A percentile compares a stretch with the other conserved stretches of the same genome.
phyloP scores from a whole-genome alignment of 2,888 invertebrate genomes.

The Ptychoptera contaminata region DNA sequence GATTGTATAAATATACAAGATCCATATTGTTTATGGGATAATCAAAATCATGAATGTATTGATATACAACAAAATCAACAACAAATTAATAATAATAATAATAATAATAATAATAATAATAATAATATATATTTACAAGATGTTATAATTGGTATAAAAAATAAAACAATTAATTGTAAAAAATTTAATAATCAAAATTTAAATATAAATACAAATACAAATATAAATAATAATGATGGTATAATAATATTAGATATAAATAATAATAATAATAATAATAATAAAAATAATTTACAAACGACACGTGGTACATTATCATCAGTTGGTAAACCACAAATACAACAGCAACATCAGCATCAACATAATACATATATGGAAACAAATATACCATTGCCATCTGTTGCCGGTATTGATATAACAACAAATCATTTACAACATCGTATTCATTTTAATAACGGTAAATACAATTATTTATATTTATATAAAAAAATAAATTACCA shows the following conservation, averaged over 20 bases:
- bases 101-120: background rate
- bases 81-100: background rate
- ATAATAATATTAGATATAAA: no score
- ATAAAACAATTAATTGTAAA: constrained; percentile 20
- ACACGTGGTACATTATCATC: constrained; percentile 15
- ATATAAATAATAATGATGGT: background rate
- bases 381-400: no score
- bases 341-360: no score
- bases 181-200: constrained; percentile 13
- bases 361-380: no score
- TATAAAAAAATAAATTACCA: no score
- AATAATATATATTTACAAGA: constrained; percentile 15
- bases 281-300: constrained; percentile 10
- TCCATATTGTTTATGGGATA: constrained; percentile 96
- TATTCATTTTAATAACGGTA: no score
- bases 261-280: constrained; percentile 14
- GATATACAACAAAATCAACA: constrained; percentile 9
- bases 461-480: no score
- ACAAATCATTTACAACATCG: no score
- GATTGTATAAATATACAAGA: constrained; percentile 86
- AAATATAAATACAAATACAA: background rate
- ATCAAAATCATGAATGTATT: constrained; percentile 41
- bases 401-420: no score
- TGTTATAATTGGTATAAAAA: constrained; percentile 1
- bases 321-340: constrained; percentile 10